These are phyloP conservation scores for Botia kubotai DNA, from an alignment of 2,797 vertebrate species.

Conservation along the genomic window DNA sequence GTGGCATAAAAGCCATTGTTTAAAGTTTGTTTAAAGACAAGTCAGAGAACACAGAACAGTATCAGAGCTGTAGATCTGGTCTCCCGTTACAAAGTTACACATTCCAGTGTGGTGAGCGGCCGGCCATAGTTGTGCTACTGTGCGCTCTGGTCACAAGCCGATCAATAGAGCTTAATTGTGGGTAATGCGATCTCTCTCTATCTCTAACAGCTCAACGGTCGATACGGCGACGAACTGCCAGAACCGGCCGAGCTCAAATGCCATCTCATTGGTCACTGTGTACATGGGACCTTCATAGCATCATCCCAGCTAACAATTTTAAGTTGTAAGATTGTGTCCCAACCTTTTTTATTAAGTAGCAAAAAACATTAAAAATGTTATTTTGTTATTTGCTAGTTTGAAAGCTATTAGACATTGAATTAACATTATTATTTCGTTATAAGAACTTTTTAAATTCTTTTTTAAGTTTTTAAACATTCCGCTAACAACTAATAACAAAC, in stretches of 20 bases:
- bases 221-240: slow-evolving; percentile 64
- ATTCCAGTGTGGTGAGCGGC: slow-evolving; percentile 1
- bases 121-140: slow-evolving; percentile 35
- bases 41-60: slow-evolving; percentile 9
- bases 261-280: not conserved
- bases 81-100: slow-evolving; percentile 38
- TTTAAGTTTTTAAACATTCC: too few relatives aligned
- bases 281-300: slow-evolving; percentile 33
- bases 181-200: slow-evolving; percentile 68
- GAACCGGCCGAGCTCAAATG: slow-evolving; percentile 38
- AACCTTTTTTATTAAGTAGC: too few relatives aligned
- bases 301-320: too few relatives aligned
- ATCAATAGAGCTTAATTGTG: slow-evolving; percentile 73
- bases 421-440: too few relatives aligned
- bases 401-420: too few relatives aligned
- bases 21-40: slow-evolving; percentile 25
- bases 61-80: slow-evolving; percentile 3
- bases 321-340: too few relatives aligned
- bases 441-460: too few relatives aligned
- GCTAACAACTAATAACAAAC: too few relatives aligned
- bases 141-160: slow-evolving; percentile 56
- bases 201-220: slow-evolving; percentile 69
- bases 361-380: too few relatives aligned
- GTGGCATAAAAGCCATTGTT: slow-evolving; percentile 3
- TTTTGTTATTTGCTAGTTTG: too few relatives aligned